A percentile compares a stretch with the other conserved stretches of the same genome.
Conservation (phyloP, 2,888 invertebrate species). For the Tetropium fuscum region DNA sequence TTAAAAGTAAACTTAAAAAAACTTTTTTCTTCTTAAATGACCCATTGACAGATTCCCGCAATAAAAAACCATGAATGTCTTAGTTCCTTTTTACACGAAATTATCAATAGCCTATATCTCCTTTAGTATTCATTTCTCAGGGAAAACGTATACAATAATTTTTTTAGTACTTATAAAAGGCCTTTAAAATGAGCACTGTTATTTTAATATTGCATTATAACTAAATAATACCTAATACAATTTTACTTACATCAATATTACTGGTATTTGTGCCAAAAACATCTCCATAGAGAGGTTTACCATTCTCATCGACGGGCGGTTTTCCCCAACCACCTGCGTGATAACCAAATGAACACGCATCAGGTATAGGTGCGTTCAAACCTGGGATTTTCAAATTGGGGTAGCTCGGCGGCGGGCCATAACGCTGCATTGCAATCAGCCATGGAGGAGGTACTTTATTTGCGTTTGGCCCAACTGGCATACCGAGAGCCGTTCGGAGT, state of each 20-base stretch:
- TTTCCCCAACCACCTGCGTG: slow-evolving; percentile 99
- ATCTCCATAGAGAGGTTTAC: slow-evolving; percentile 98
- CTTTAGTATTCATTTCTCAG: no score
- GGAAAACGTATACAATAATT: no score
- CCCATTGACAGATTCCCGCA: no score
- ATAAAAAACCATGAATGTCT: no score
- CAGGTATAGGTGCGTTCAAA: slow-evolving; percentile 97
- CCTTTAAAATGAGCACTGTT: no score
- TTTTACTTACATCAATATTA: slow-evolving; percentile 75
- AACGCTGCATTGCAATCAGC: slow-evolving; percentile 97
- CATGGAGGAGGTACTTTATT: slow-evolving; percentile 93
- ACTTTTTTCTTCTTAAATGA: no score
- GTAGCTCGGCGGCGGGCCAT: slow-evolving; percentile 99
- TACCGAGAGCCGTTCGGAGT: slow-evolving; percentile 94
- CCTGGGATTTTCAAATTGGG: slow-evolving; percentile 98
- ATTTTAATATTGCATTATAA: no score
- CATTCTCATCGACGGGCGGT: slow-evolving; percentile 98
- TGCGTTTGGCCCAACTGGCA: slow-evolving; percentile 96
- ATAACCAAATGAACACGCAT: slow-evolving; percentile 97
- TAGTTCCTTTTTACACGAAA: no score
- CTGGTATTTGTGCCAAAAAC: slow-evolving; percentile 91
- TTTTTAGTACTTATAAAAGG: no score
- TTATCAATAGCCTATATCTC: no score
- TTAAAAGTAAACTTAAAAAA: neutral
- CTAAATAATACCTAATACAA: no score